phyloP scores from a whole-genome alignment of 1,140 invertebrate genomes.

The Philaenus spumarius region DNA sequence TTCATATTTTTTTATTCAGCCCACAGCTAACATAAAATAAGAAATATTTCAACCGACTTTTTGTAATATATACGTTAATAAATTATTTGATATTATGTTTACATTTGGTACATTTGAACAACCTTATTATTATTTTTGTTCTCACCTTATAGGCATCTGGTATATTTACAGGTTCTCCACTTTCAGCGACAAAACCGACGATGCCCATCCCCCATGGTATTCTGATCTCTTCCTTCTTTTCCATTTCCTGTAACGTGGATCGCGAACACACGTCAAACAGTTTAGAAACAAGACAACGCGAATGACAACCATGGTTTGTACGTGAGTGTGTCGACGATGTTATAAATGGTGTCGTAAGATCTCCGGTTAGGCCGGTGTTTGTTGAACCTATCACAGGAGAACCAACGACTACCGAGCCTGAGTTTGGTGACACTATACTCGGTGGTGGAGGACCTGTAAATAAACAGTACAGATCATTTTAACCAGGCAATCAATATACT shows the following conservation, averaged over 20 bases:
- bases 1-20: no score
- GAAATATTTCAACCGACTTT: no score
- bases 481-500: no score
- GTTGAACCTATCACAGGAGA: conserved; percentile 24
- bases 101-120: no score
- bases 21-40: no score
- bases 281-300: conserved; percentile 77
- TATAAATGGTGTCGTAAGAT: not conserved
- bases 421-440: conserved; percentile 4
- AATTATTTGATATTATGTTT: no score
- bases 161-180: conserved; percentile 88
- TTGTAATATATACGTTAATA: no score
- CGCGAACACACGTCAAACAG: conserved; percentile 90
- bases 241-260: conserved; percentile 84
- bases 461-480: no score
- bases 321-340: conserved; percentile 3
- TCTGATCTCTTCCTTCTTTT: conserved; percentile 84
- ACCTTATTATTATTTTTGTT: no score
- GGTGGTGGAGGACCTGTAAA: not conserved
- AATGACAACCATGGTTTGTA: conserved; percentile 25
- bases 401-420: conserved; percentile 24
- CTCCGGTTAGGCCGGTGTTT: conserved; percentile 14
- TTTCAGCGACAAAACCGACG: conserved; percentile 88
- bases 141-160: conserved; percentile 90
- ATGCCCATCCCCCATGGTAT: conserved; percentile 89